These are phyloP conservation scores for Erinaceus europaeus DNA, from an alignment of 2,113 vertebrate species.

Conservation along the genomic window DNA sequence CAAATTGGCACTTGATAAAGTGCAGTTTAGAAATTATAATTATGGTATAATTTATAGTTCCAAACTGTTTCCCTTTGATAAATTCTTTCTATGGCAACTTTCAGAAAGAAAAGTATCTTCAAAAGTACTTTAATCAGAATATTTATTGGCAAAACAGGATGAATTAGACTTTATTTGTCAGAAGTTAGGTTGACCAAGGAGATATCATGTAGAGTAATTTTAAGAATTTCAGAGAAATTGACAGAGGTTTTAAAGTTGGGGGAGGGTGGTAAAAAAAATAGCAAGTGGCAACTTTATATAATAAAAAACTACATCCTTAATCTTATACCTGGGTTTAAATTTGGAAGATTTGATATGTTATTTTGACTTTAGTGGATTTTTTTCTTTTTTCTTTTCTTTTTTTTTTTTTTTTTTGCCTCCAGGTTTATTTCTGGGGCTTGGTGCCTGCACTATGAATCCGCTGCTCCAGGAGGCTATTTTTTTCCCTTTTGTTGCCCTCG, in stretches of 20 bases:
- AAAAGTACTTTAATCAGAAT: background rate
- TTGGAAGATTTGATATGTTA: background rate
- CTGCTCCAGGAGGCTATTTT: no score
- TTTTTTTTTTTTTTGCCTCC: no score
- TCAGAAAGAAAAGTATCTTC: background rate
- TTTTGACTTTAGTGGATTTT: background rate
- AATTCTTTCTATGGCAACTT: background rate
- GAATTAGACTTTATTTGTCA: background rate
- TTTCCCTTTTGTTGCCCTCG: no score
- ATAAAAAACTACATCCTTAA: no score
- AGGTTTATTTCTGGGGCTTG: no score
- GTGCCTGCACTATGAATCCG: no score
- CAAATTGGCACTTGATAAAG: conserved; percentile 16
- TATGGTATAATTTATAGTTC: conserved; percentile 13
- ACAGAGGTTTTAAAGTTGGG: background rate
- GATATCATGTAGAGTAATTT: background rate
- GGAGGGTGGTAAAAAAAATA: no score
- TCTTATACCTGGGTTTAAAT: background rate
- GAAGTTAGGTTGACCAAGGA: background rate
- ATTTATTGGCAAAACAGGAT: background rate
- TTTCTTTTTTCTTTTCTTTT: no score
- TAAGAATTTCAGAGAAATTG: background rate
- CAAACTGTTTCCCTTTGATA: background rate
- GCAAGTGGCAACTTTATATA: no score
- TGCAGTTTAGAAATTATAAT: conserved; percentile 41